Conservation (phyloP, 2,797 vertebrate genomes). For the Steatocranus sp. region DNA sequence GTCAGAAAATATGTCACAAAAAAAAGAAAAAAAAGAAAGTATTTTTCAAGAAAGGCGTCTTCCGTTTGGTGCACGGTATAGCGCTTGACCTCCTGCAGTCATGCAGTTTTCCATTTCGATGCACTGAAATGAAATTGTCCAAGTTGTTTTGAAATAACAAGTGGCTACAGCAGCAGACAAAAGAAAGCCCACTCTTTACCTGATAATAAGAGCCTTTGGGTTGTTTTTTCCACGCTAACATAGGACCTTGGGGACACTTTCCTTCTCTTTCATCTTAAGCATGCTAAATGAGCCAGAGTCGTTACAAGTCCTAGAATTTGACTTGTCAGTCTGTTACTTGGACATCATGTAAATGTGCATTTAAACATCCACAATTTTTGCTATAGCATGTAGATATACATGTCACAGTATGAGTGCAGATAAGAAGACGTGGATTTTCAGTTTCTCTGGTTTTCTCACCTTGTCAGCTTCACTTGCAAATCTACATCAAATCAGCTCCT, state of each 20-base stretch:
- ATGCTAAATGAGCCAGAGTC: not conserved
- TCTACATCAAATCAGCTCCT: not conserved
- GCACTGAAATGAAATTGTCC: constrained; percentile 36
- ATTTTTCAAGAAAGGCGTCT: constrained; percentile 10
- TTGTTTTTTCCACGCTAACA: not conserved
- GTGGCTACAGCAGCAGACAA: constrained; percentile 32
- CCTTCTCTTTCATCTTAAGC: not conserved
- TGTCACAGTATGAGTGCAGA: not conserved
- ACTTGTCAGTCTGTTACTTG: not conserved
- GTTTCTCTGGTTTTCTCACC: not conserved
- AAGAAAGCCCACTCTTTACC: constrained; percentile 13
- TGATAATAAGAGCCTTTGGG: constrained; percentile 29
- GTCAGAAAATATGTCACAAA: constrained; percentile 8
- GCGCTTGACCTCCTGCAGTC: constrained; percentile 37
- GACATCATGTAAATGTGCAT: not conserved
- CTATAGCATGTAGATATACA: not conserved
- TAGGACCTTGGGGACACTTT: constrained; percentile 22
- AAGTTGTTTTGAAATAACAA: constrained; percentile 48
- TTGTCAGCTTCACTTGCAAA: not conserved
- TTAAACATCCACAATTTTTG: not conserved
- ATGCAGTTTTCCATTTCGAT: constrained; percentile 35
- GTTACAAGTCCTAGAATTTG: not conserved
- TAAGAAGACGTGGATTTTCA: not conserved
- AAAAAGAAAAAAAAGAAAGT: not conserved
- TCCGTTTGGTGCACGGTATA: not conserved